Conservation (phyloP, 2,797 vertebrate species). For the Vultur gryphus region DNA sequence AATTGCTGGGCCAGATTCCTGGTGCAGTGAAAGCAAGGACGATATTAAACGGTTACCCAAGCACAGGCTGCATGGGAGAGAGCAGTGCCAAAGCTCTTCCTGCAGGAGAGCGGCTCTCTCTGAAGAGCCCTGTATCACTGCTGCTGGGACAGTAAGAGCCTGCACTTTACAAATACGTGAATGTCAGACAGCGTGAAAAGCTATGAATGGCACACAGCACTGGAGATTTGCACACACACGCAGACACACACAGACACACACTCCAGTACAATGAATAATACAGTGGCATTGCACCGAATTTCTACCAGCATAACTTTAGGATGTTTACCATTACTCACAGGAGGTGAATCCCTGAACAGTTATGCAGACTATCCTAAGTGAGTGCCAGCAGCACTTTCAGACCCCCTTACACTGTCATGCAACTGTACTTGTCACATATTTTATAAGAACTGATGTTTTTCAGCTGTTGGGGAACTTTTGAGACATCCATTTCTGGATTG, state of each 20-base stretch:
- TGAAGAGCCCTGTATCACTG: not conserved
- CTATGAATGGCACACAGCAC: not conserved
- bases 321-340: constrained; percentile 52
- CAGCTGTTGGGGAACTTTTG: not conserved
- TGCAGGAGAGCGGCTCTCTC: not conserved
- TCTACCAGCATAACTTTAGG: not conserved
- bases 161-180: not conserved
- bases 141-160: not conserved
- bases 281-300: not conserved
- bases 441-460: not conserved
- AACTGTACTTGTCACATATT: not conserved
- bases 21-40: not conserved
- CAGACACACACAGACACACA: not conserved
- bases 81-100: not conserved
- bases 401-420: not conserved
- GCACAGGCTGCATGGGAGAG: not conserved
- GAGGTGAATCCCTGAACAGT: constrained; percentile 55
- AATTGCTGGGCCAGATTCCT: not conserved
- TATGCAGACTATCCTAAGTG: constrained; percentile 27
- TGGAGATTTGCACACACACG: not conserved
- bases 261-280: not conserved
- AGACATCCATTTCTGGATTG: not conserved
- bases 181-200: not conserved
- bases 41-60: not conserved
- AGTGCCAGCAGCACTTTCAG: constrained; percentile 1